Percentiles rank a stretch among this genome's conserved stretches.
Conservation (phyloP, 2,888 invertebrate species). For the Timandra comae region DNA sequence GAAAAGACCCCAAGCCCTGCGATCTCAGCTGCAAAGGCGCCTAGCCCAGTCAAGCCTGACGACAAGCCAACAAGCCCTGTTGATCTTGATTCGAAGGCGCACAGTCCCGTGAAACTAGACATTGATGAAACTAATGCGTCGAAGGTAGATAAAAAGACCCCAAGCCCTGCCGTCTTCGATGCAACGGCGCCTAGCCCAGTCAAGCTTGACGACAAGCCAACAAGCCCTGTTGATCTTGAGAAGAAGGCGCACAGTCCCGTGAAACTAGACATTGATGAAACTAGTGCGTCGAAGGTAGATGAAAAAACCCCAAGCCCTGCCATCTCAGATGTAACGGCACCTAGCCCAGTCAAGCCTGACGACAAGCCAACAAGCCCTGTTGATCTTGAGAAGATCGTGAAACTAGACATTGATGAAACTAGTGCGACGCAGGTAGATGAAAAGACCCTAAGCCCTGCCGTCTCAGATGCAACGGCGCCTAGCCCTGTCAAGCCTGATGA, state of each 20-base stretch:
- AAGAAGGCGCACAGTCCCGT: constrained; percentile 3
- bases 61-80: constrained; percentile 2
- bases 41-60: neutral
- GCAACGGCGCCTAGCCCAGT: constrained; percentile 2
- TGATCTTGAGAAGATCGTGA: too few species aligned
- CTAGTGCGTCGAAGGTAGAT: neutral
- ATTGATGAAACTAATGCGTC: neutral
- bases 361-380: constrained; percentile 4
- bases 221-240: neutral
- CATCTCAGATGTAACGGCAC: constrained; percentile 1
- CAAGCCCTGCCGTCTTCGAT: constrained; percentile 5
- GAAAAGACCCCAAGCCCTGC: constrained; percentile 8
- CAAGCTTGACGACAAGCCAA: constrained; percentile 2
- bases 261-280: neutral
- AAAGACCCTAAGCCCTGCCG: constrained; percentile 6
- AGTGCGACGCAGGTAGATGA: constrained; percentile 1
- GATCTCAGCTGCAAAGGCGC: constrained; percentile 2
- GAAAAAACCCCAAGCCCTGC: constrained; percentile 8
- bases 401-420: too few species aligned
- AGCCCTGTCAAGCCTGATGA: constrained; percentile 5
- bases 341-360: constrained; percentile 1
- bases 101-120: neutral
- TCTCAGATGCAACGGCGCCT: constrained; percentile 10
- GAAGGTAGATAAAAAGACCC: constrained; percentile 5
- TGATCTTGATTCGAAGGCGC: constrained; percentile 2